Conservation (phyloP, 2,113 vertebrate species). For the Ameiurus melas region DNA sequence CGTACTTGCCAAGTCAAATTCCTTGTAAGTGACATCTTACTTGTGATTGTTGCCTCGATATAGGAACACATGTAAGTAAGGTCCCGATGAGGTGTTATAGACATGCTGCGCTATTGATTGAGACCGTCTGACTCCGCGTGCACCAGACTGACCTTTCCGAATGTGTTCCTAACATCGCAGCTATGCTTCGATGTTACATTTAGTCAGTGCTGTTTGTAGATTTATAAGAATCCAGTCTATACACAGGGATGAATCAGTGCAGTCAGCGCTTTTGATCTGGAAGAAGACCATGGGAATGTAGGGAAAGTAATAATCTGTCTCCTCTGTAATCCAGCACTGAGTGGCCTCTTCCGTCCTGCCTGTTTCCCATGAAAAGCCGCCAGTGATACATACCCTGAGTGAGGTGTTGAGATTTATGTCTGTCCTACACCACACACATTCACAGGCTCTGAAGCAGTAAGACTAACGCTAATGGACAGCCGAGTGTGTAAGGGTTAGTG, state of each 20-base stretch:
- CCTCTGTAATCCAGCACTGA: slow-evolving; percentile 40
- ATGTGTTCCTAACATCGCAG: slow-evolving; percentile 2
- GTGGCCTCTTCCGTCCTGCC: slow-evolving; percentile 32
- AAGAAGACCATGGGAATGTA: slow-evolving; percentile 23
- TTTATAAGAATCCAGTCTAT: slow-evolving; percentile 26
- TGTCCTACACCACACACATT: slow-evolving; percentile 39
- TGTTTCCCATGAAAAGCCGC: slow-evolving; percentile 43
- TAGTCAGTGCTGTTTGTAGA: slow-evolving; percentile 22
- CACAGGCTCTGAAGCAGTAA: slow-evolving; percentile 33
- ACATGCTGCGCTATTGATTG: background rate
- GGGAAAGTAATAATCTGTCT: slow-evolving; percentile 35
- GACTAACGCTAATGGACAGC: slow-evolving; percentile 20
- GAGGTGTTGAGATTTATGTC: slow-evolving; percentile 44
- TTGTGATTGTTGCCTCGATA: background rate
- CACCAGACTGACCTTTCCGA: background rate
- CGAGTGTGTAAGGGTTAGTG: slow-evolving; percentile 26
- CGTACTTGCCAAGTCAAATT: background rate
- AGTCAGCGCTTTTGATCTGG: slow-evolving; percentile 22
- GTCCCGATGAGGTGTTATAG: background rate
- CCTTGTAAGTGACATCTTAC: background rate
- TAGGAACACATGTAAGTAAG: background rate
- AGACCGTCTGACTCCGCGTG: background rate
- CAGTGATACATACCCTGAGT: slow-evolving; percentile 43
- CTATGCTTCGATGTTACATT: slow-evolving; percentile 21
- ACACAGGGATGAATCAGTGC: slow-evolving; percentile 30